Base-by-base conservation (phyloP, 2,888 invertebrate genomes). In the Caenorhabditis uteleia region DNA sequence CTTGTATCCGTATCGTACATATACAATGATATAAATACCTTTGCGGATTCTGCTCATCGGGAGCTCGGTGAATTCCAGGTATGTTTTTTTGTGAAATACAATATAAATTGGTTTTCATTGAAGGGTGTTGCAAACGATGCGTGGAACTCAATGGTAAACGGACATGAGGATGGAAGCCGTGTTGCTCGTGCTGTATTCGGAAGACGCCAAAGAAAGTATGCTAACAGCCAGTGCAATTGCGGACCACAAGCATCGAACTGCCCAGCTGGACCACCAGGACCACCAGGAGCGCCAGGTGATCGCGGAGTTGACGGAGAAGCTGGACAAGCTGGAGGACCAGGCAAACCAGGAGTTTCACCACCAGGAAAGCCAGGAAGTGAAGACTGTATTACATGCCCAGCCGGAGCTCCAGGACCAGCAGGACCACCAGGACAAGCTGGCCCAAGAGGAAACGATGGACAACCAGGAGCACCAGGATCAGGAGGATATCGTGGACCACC, bases 181-280 rank as follows among this genome's bases (percentile, higher is more conserved):
- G 8, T 39, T 16, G 26, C n/a, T n/a, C n/a, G n/a, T n/a, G n/a
- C n/a, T n/a, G n/a, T n/a, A n/a, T n/a, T 27, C 16, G 26, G 33
- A 12, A 21, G 34, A 36, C 38, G 34, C 48, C 36, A 38, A 26
- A 25, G 38, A 25, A 48, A 48, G 36, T 38, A 38, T 18, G 27
- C 33, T 26, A 36, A 33, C 33, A 33, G 14, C 10, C 10, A 33
- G 33, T 33, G 33, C 33, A n/a, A n/a, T n/a, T n/a, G n/a, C n/a
- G n/a, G n/a, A n/a, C n/a, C n/a, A n/a, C n/a, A n/a, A n/a, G n/a
- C n/a, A n/a, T n/a, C n/a, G n/a, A 58, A 53, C 47, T 74, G 76
- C 43, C 68, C 74, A 40, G 60, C 59, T 39, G 76, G 76, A 39
- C 69, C 68, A 42, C 67, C 64, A 38, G 75, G 75, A 54, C 68